These are phyloP conservation scores for Melanotaenia pygmaea DNA, from an alignment of 2,797 vertebrate genomes.

Conservation along the genomic window DNA sequence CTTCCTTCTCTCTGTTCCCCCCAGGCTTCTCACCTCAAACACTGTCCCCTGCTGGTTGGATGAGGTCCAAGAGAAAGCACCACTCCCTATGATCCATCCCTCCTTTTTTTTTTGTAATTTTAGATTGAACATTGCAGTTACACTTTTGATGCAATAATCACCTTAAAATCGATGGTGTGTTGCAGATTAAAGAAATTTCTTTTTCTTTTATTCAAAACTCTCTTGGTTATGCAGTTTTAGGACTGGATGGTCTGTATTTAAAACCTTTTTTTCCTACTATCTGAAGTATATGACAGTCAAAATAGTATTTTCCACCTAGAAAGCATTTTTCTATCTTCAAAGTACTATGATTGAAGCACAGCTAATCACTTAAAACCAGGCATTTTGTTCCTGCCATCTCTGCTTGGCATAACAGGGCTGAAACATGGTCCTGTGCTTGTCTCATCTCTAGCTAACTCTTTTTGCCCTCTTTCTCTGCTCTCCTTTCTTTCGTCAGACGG, in stretches of 20 bases:
- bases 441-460: conserved; percentile 28
- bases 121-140: background rate
- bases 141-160: background rate
- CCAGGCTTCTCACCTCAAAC: conserved; percentile 62
- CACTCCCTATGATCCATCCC: conserved; percentile 24
- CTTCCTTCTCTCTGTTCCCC: conserved; percentile 51
- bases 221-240: conserved; percentile 1
- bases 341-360: conserved; percentile 64
- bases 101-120: conserved; percentile 3
- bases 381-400: conserved; percentile 66
- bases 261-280: conserved; percentile 9
- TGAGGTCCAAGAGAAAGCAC: conserved; percentile 49
- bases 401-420: conserved; percentile 56
- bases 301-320: conserved; percentile 48
- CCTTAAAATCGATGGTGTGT: background rate
- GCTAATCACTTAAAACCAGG: conserved; percentile 70
- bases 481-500: conserved; percentile 30
- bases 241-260: conserved; percentile 34
- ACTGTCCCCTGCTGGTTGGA: conserved; percentile 70
- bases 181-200: background rate
- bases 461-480: conserved; percentile 13
- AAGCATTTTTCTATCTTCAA: conserved; percentile 61
- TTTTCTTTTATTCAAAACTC: background rate
- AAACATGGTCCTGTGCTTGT: conserved; percentile 48
- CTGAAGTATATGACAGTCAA: conserved; percentile 21